Evolutionary conservation across 1,140 invertebrate species (phyloP).

Genomic region (Sycophila sp.): DNA sequence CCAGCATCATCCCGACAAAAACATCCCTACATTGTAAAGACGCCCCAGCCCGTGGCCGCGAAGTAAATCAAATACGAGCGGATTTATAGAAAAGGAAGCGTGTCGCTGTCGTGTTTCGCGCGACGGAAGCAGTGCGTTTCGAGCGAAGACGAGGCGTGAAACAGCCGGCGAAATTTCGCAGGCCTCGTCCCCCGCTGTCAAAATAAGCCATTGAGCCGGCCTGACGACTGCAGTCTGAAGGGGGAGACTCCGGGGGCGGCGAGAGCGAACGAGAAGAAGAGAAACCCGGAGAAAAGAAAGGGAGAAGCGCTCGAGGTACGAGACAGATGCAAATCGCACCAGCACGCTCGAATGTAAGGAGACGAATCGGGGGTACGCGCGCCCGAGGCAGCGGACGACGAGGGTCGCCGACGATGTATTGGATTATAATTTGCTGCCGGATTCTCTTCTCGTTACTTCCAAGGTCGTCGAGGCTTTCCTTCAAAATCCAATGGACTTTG

Average conservation of each 20-base stretch:
- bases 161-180: conserved; percentile 61
- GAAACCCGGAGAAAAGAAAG: conserved; percentile 41
- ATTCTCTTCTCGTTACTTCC: no score
- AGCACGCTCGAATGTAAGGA: not conserved
- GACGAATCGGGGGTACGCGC: not conserved
- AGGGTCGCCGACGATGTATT: not conserved
- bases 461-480: no score
- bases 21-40: not conserved
- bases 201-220: conserved; percentile 59
- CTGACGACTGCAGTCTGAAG: conserved; percentile 53
- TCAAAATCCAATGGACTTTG: no score
- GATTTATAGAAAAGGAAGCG: conserved; percentile 39
- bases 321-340: conserved; percentile 32
- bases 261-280: conserved; percentile 45
- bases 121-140: conserved; percentile 41
- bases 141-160: conserved; percentile 55
- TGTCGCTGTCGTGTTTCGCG: conserved; percentile 9
- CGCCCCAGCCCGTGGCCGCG: not conserved
- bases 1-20: not conserved
- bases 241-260: conserved; percentile 7
- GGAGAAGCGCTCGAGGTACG: conserved; percentile 22
- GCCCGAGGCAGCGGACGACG: not conserved
- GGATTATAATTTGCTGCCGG: not conserved
- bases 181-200: conserved; percentile 62
- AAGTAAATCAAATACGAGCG: conserved; percentile 29